These are phyloP conservation scores for Nautilus pompilius DNA, from an alignment of 1,140 invertebrate genomes.

Conservation along the genomic window DNA sequence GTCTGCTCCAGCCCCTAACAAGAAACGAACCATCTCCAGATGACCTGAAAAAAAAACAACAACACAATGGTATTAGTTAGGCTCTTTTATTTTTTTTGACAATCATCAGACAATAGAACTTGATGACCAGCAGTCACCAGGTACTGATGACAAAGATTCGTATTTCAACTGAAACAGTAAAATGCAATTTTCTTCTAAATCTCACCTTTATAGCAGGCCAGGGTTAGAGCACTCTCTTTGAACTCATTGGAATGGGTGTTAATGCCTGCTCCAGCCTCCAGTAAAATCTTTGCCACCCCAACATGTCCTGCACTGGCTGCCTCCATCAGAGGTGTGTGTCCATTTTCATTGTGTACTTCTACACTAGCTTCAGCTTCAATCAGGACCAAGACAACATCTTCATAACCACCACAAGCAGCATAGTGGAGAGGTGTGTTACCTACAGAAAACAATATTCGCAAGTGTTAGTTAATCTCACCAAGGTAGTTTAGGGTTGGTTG, in stretches of 20 bases:
- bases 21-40: conserved; percentile 78
- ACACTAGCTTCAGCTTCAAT: conserved; percentile 90
- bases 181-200: background rate
- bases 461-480: too few relatives aligned
- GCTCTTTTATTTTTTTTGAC: too few relatives aligned
- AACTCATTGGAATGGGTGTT: conserved; percentile 99
- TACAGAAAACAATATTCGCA: conserved; percentile 33
- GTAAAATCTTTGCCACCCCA: conserved; percentile 85
- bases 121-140: too few relatives aligned
- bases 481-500: too few relatives aligned
- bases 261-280: conserved; percentile 91
- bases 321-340: conserved; percentile 98
- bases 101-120: too few relatives aligned
- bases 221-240: conserved; percentile 79
- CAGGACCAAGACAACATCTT: conserved; percentile 82
- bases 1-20: conserved; percentile 56
- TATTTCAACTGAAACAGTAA: too few relatives aligned
- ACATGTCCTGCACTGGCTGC: conserved; percentile 96
- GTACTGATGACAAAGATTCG: too few relatives aligned
- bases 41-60: conserved; percentile 60
- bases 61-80: too few relatives aligned
- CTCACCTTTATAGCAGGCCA: conserved; percentile 91
- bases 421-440: conserved; percentile 97
- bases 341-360: conserved; percentile 98
- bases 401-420: conserved; percentile 93